Evolutionary conservation across 2,113 vertebrate species (phyloP).

Genomic region (Martes martes): DNA sequence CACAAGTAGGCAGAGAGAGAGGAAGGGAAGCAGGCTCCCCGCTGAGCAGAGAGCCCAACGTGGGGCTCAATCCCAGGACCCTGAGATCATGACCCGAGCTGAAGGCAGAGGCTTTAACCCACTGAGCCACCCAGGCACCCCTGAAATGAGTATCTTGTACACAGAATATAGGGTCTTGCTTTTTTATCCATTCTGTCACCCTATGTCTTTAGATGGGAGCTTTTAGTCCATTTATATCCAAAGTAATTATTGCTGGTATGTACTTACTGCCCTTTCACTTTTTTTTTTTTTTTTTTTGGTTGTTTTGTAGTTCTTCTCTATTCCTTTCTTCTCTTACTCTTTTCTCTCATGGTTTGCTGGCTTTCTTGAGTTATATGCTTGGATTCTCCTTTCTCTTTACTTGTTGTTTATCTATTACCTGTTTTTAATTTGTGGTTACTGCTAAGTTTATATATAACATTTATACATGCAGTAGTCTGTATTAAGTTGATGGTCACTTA

Average conservation of each 20-base stretch:
- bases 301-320: not conserved
- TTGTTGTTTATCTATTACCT: not conserved
- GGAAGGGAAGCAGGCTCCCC: no score
- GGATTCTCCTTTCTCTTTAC: not conserved
- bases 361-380: not conserved
- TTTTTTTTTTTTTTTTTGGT: not conserved
- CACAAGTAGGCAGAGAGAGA: no score
- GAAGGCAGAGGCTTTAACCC: no score
- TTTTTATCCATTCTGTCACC: no score
- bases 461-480: not conserved
- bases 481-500: not conserved
- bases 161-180: no score
- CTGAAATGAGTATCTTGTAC: no score
- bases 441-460: not conserved
- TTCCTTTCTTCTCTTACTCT: not conserved
- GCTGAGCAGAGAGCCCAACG: no score
- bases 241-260: not conserved
- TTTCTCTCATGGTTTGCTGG: not conserved
- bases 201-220: not conserved
- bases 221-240: not conserved
- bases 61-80: no score
- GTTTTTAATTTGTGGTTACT: not conserved
- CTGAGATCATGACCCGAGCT: no score
- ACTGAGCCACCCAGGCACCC: no score
- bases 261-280: not conserved